Base-by-base conservation (phyloP, 2,113 vertebrate species). In the Pedionomus torquatus region DNA sequence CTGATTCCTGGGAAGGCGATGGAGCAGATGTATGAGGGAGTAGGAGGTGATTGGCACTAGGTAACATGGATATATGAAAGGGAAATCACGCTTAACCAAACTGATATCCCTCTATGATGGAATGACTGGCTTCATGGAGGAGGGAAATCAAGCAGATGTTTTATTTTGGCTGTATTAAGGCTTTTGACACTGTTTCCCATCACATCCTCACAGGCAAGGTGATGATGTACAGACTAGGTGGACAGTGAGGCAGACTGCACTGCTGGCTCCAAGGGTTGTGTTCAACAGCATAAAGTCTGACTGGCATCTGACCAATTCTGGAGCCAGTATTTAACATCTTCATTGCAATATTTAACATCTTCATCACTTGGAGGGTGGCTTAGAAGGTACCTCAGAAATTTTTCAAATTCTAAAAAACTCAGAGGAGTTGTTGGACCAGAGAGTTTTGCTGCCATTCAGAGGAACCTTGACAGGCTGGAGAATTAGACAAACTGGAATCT, bases 141-240 rank as follows among this genome's bases (percentile, higher is more conserved):
- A 46, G 1, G 0, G 23, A 13, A 51, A 17, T 57, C 17, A 63
- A 84, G 11, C 0, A 2, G 13, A n/a, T 61, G 10, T 23, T 64
- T 84, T n/a, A 14, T 49, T 10, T 41, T 1, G 0, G 9, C 23
- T 14, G 1, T 39, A 28, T n/a, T 26, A 81, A 72, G n/a, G 24
- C 5, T 74, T 81, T 91, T 71, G 55, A 23, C 13, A 21, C 13
- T 26, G 9, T 57, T 83, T 64, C 21, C 21, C 2, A 0, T 46
- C 87, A 13, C 5, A 58, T 19, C 4, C 12, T 5, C 31, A 20
- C 13, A 43, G 37, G 63, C 16, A 58, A 52, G 31, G 12, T 19
- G 35, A 10, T 60, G 25, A 65, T 51, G 33, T 31, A 23, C 12
- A 64, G 31, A 25, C 11, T 51, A 17, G 13, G 35, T 17, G 26